phyloP scores from a whole-genome alignment of 2,113 vertebrate species.

The Bombycilla garrulus region DNA sequence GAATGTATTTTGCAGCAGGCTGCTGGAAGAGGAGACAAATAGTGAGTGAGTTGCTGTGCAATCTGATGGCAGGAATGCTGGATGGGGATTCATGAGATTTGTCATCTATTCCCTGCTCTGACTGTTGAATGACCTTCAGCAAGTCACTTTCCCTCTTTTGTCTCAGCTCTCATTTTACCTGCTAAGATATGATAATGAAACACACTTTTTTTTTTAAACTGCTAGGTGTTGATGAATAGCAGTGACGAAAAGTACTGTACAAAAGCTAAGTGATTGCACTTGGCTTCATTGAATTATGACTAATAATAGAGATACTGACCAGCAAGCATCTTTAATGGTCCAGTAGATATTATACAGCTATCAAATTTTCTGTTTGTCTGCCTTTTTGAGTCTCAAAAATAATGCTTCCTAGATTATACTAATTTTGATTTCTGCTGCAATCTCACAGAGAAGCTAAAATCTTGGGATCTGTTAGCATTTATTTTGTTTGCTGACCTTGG shows the following conservation, averaged over 20 bases:
- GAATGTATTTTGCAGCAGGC: conserved; percentile 3
- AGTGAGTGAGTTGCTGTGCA: conserved; percentile 18
- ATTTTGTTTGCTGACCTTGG: neutral
- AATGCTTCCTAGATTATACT: neutral
- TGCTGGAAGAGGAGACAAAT: neutral
- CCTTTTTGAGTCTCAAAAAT: neutral
- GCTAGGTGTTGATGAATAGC: conserved; percentile 33
- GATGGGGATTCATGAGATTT: neutral
- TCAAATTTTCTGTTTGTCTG: neutral
- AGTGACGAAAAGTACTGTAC: neutral
- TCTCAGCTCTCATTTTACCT: conserved; percentile 21
- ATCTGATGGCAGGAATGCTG: neutral
- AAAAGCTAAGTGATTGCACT: neutral
- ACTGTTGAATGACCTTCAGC: conserved; percentile 45
- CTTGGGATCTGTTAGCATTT: neutral
- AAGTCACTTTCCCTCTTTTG: conserved; percentile 21
- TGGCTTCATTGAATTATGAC: neutral
- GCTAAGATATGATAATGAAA: conserved; percentile 60
- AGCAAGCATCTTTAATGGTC: neutral
- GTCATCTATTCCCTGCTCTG: neutral
- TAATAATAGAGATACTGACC: neutral
- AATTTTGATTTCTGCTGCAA: neutral
- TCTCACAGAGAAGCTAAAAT: neutral
- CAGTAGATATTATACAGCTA: neutral
- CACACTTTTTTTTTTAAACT: neutral